Evolutionary conservation across 2,888 invertebrate genomes (phyloP).

Genomic region (Heliconius sara): DNA sequence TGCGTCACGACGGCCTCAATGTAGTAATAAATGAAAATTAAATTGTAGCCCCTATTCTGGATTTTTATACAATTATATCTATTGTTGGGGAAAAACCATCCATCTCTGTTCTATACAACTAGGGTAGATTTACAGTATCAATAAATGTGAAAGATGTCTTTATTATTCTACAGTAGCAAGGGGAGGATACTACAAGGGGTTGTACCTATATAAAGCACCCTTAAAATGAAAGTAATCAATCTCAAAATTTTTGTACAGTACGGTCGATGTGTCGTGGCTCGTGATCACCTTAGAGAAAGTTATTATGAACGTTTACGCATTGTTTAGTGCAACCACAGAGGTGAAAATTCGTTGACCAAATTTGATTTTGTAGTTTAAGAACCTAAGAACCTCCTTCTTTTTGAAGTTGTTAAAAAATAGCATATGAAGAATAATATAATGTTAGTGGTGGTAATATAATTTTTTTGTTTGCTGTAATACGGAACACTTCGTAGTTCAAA

Average conservation of each 20-base stretch:
- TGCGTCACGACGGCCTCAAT: not conserved
- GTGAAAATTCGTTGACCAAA: too few species aligned
- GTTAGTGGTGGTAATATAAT: too few species aligned
- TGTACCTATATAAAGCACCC: not conserved
- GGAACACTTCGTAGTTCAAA: too few species aligned
- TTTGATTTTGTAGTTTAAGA: too few species aligned
- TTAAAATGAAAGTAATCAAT: not conserved
- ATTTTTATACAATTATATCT: not conserved
- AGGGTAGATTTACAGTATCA: not conserved
- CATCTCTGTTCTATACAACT: not conserved
- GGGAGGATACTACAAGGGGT: conserved; percentile 1
- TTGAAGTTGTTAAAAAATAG: too few species aligned
- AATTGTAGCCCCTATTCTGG: not conserved
- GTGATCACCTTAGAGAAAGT: not conserved
- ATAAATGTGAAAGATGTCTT: not conserved
- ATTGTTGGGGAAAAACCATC: not conserved
- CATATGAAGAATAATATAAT: too few species aligned
- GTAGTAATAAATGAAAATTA: not conserved
- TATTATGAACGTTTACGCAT: too few species aligned
- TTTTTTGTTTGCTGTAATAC: too few species aligned
- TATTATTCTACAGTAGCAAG: not conserved
- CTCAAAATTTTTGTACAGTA: not conserved
- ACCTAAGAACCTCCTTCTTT: too few species aligned
- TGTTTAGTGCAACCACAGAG: too few species aligned
- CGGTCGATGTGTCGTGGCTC: not conserved